phyloP scores from a whole-genome alignment of 2,888 invertebrate genomes.

The Pristionchus japonicus region DNA sequence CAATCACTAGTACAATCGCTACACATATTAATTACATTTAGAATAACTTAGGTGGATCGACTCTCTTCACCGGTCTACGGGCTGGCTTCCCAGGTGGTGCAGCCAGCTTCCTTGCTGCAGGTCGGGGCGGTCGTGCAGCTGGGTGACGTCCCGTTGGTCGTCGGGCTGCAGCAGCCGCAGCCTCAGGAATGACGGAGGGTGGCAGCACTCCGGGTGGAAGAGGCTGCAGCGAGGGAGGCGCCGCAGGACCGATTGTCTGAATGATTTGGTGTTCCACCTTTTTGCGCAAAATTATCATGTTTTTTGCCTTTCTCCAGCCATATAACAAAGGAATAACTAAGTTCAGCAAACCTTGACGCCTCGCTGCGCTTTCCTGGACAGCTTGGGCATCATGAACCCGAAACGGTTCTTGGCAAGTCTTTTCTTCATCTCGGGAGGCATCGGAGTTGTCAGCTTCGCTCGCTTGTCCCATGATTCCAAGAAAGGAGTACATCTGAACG shows the following conservation, averaged over 20 bases:
- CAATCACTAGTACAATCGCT: too few relatives aligned
- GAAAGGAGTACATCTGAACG: neutral
- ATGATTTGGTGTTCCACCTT: too few relatives aligned
- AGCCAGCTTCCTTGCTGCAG: neutral
- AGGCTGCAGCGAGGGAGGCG: neutral
- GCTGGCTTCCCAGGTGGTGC: neutral
- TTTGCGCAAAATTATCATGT: too few relatives aligned
- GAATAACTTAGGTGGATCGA: neutral
- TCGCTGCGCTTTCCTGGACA: neutral
- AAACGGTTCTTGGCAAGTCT: neutral
- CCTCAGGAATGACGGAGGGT: neutral
- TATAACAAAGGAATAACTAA: neutral
- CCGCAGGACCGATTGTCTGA: neutral
- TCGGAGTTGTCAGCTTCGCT: neutral
- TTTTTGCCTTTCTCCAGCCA: too few relatives aligned
- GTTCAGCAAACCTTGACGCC: neutral
- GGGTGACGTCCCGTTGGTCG: neutral
- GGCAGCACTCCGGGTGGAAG: conserved; percentile 1
- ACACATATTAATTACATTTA: neutral
- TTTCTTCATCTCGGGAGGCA: neutral
- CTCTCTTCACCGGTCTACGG: neutral
- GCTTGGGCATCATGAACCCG: neutral
- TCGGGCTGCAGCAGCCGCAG: neutral
- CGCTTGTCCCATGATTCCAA: conserved; percentile 16
- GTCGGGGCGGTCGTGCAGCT: neutral